phyloP scores from a whole-genome alignment of 37 sponge, comb jelly and placozoan species.

The Chondrilla cf. caribensis region DNA sequence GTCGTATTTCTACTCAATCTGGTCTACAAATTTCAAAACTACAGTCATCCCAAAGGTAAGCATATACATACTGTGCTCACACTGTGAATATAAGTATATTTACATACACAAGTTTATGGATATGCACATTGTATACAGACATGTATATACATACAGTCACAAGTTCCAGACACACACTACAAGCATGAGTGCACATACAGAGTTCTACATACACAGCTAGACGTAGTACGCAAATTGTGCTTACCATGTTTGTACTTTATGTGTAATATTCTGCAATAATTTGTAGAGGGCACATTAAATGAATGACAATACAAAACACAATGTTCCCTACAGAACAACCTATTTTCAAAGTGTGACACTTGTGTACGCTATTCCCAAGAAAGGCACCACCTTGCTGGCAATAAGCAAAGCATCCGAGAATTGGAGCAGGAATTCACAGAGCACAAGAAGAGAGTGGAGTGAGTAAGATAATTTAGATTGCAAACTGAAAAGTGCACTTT shows the following conservation, averaged over 20 bases:
- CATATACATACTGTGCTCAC: not conserved
- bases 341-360: constrained; percentile 52
- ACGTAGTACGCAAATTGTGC: too few species aligned
- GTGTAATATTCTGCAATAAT: too few species aligned
- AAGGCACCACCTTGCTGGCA: constrained; percentile 16
- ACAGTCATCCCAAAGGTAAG: constrained; percentile 50
- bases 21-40: constrained; percentile 27
- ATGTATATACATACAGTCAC: too few species aligned
- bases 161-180: too few species aligned
- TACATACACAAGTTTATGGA: too few species aligned
- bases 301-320: too few species aligned
- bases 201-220: too few species aligned
- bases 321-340: constrained; percentile 22
- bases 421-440: constrained; percentile 21
- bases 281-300: too few species aligned
- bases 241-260: too few species aligned
- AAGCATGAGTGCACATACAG: too few species aligned
- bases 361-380: constrained; percentile 37
- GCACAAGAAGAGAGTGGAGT: constrained; percentile 42
- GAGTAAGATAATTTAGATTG: constrained; percentile 16
- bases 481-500: too few species aligned
- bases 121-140: too few species aligned
- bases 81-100: not conserved
- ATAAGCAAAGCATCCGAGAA: constrained; percentile 22
- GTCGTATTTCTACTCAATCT: constrained; percentile 43